Percentiles rank a stretch among this genome's conserved stretches.
Evolutionary conservation across 1,140 invertebrate species (phyloP).

Genomic region (Drosophila repleta): DNA sequence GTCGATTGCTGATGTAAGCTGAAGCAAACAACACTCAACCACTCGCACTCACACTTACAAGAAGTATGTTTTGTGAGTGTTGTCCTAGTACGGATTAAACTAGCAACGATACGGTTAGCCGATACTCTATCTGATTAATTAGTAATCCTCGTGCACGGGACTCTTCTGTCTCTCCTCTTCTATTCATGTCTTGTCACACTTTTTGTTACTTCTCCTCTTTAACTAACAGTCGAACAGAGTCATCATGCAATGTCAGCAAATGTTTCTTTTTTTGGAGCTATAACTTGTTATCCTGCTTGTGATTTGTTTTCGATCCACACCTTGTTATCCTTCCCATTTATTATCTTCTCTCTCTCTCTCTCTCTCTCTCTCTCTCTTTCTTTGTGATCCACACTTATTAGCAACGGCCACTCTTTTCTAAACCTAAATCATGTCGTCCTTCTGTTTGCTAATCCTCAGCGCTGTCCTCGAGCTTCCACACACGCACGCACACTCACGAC

Average conservation of each 20-base stretch:
- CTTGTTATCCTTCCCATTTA: background rate
- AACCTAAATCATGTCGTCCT: background rate
- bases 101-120: background rate
- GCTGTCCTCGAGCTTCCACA: background rate
- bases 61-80: slow-evolving; percentile 3
- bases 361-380: too few relatives aligned
- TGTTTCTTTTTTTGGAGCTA: background rate
- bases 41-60: slow-evolving; percentile 21
- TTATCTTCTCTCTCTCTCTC: too few relatives aligned
- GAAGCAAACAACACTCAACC: slow-evolving; percentile 23
- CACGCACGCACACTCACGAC: background rate
- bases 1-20: slow-evolving; percentile 21
- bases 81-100: slow-evolving; percentile 9
- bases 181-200: too few relatives aligned
- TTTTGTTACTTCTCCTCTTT: too few relatives aligned
- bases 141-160: too few relatives aligned
- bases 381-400: too few relatives aligned
- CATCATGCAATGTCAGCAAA: background rate
- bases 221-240: background rate
- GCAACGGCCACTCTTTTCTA: background rate
- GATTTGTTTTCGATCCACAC: background rate
- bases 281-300: too few relatives aligned
- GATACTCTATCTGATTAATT: too few relatives aligned
- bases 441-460: background rate
- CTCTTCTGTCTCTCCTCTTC: too few relatives aligned